phyloP scores from a whole-genome alignment of 2,888 invertebrate species.

The Polymixis lichenea region DNA sequence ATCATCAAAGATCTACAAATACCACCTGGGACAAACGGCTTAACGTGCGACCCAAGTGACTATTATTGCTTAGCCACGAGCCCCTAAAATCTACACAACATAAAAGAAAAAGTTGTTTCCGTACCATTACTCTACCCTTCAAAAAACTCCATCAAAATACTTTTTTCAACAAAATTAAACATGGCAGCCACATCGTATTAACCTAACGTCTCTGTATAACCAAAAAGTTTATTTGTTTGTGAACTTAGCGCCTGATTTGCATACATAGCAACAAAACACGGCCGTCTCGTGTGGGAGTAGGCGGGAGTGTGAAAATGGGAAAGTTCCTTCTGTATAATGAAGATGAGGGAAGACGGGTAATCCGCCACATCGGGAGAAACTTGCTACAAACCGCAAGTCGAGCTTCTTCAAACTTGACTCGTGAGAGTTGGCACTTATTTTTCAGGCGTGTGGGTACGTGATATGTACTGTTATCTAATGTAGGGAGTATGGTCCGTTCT shows the following conservation, averaged over 20 bases:
- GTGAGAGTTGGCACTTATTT: constrained; percentile 73
- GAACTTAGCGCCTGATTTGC: constrained; percentile 86
- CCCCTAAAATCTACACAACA: background rate
- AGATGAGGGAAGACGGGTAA: constrained; percentile 86
- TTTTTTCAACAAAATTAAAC: constrained; percentile 70
- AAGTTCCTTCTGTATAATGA: constrained; percentile 87
- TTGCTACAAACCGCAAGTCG: constrained; percentile 80
- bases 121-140: constrained; percentile 50
- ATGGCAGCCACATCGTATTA: constrained; percentile 72
- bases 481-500: background rate
- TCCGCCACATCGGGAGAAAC: constrained; percentile 82
- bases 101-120: constrained; percentile 16
- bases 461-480: constrained; percentile 50
- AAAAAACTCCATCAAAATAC: constrained; percentile 62
- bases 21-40: background rate
- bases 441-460: constrained; percentile 57
- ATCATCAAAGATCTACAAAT: background rate
- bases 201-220: constrained; percentile 74
- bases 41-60: background rate
- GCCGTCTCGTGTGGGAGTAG: constrained; percentile 72
- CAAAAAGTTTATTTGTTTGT: constrained; percentile 86
- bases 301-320: constrained; percentile 82
- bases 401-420: constrained; percentile 67
- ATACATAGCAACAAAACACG: constrained; percentile 84
- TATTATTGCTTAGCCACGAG: background rate